Base-by-base conservation (phyloP, 2,888 invertebrate species). In the Scaptomyza caliginosa region DNA sequence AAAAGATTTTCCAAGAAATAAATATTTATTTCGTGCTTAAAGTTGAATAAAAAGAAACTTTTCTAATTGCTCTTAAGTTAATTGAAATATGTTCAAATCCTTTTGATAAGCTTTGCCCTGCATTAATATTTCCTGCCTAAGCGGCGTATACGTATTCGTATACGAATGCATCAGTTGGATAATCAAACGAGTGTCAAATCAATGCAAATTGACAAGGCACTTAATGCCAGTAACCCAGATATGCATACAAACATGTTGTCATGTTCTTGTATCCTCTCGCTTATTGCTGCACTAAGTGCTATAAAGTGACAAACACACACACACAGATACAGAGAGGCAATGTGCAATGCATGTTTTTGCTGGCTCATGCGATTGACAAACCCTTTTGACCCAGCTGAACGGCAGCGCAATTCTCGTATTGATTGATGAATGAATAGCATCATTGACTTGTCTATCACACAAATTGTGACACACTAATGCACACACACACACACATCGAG, bases 231-330 rank as follows among this genome's bases (percentile, higher is more conserved):
- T 70, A 66, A 48, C 69, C 52, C 67, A 62, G 63, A 55, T 77
- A 67, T 55, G 48, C 36, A 52, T 42, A 42, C 26, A 28, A 2
- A 16, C 32, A 34, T 56, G 39, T 26, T 46, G 43, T 59, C 50
- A 63, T 62, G 43, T 58, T 24, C 34, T 32, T 24, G 42, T 26
- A 46, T 58, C 24, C 39, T 34, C 34, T 26, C 23, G 68, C 48
- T 56, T 65, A 66, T 63, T 46, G 78, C 73, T 66, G 76, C 75
- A 79, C 81, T 78, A 75, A 82, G 75, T 66, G 78, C 52, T 66
- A 51, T 54, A 55, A 46, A 23, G 28, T 28, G 19, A 42, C 28
- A 43, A 39, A 36, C 7, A 52, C 46, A 59, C 13, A 13, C 16
- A 55, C 1, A 42, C 4, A 51, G 11, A 59, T 34, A 55, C 58